Percentiles rank a stretch among this genome's conserved stretches.
These are phyloP conservation scores for Hirtodrosophila duncani DNA, from an alignment of 2,888 invertebrate species.

Conservation along the genomic window DNA sequence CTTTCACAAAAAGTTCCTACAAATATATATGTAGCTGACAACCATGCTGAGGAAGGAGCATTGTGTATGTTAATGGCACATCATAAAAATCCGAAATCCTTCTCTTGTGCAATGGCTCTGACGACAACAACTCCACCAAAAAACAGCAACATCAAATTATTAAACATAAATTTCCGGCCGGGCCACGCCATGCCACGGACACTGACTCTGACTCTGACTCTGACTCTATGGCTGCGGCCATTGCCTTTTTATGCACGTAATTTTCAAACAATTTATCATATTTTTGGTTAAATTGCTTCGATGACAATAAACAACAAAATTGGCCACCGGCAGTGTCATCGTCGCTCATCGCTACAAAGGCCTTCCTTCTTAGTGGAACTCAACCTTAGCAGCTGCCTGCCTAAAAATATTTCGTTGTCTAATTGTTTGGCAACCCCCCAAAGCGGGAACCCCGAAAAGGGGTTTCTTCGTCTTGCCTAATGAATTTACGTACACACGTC, in stretches of 20 bases:
- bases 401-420: conserved; percentile 68
- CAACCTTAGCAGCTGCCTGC: conserved; percentile 33
- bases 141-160: conserved; percentile 63
- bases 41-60: background rate
- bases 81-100: conserved; percentile 57
- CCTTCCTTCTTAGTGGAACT: background rate
- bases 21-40: background rate
- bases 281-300: conserved; percentile 60
- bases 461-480: conserved; percentile 36
- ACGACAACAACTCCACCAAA: background rate
- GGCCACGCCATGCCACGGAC: background rate
- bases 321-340: conserved; percentile 3
- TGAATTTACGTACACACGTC: conserved; percentile 62
- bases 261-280: conserved; percentile 67
- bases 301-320: conserved; percentile 49
- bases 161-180: conserved; percentile 64
- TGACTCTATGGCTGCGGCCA: conserved; percentile 11
- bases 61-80: conserved; percentile 45
- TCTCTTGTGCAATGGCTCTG: conserved; percentile 22
- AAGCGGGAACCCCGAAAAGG: too few relatives aligned
- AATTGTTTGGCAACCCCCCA: conserved; percentile 59
- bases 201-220: background rate
- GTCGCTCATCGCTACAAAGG: background rate
- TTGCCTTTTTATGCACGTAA: conserved; percentile 65
- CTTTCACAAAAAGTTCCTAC: background rate